These are phyloP conservation scores for Tautogolabrus adspersus DNA, from an alignment of 2,113 vertebrate species.

Conservation along the genomic window DNA sequence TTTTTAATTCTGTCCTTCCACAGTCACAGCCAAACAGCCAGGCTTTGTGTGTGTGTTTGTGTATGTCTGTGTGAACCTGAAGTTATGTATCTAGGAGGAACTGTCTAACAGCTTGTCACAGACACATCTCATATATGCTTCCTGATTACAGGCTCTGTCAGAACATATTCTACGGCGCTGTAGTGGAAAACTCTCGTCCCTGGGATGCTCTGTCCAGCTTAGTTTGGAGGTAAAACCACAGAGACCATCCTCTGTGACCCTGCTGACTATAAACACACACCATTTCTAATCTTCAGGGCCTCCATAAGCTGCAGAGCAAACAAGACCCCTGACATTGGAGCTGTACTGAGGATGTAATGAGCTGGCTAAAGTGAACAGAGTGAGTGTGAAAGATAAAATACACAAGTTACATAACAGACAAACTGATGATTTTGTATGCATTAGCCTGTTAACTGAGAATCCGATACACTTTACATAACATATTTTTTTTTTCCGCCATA, in stretches of 20 bases:
- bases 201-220: conserved; percentile 3
- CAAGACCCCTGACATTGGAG: conserved; percentile 54
- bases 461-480: not conserved
- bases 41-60: conserved; percentile 34
- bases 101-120: conserved; percentile 56
- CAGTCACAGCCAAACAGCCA: conserved; percentile 39
- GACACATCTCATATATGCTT: conserved; percentile 52
- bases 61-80: conserved; percentile 31
- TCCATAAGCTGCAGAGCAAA: conserved; percentile 41
- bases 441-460: not conserved
- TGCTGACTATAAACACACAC: conserved; percentile 42
- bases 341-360: conserved; percentile 45
- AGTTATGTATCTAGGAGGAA: conserved; percentile 28
- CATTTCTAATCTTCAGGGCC: conserved; percentile 30
- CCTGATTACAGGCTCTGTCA: conserved; percentile 64
- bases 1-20: conserved; percentile 72
- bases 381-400: conserved; percentile 18
- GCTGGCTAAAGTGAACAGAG: not conserved
- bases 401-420: not conserved
- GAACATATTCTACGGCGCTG: conserved; percentile 27
- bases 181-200: conserved; percentile 15
- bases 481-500: not conserved
- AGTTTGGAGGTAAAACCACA: conserved; percentile 3
- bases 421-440: not conserved
- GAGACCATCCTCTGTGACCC: conserved; percentile 34